Evolutionary conservation across 2,113 vertebrate species (phyloP).

Genomic region (Phoenicopterus ruber): DNA sequence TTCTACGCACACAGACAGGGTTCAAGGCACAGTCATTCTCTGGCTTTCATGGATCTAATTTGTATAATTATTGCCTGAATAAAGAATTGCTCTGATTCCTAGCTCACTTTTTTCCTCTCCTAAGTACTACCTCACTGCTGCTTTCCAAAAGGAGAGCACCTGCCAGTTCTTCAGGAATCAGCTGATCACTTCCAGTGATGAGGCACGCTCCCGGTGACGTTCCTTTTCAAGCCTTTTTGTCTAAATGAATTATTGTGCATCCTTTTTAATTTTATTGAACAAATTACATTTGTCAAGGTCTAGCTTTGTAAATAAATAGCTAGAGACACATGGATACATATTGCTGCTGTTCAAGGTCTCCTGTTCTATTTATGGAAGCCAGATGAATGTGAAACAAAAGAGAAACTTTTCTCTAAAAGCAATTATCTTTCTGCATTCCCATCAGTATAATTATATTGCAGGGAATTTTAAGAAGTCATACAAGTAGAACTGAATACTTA

Average conservation of each 20-base stretch:
- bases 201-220: conserved; percentile 52
- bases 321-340: conserved; percentile 78
- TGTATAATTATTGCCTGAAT: conserved; percentile 94
- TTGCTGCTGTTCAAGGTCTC: conserved; percentile 80
- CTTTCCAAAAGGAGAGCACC: conserved; percentile 80
- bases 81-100: conserved; percentile 78
- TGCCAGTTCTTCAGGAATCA: conserved; percentile 80
- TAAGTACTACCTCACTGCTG: conserved; percentile 69
- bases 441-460: conserved; percentile 83
- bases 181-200: conserved; percentile 75
- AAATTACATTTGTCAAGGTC: conserved; percentile 83
- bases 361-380: conserved; percentile 79
- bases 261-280: conserved; percentile 84
- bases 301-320: conserved; percentile 86
- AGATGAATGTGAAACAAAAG: conserved; percentile 83
- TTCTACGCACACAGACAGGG: conserved; percentile 81
- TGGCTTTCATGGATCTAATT: conserved; percentile 96
- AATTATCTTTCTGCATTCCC: conserved; percentile 83
- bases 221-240: conserved; percentile 78
- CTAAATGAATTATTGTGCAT: conserved; percentile 79
- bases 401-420: conserved; percentile 82
- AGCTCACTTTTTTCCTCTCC: conserved; percentile 49
- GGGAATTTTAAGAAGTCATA: conserved; percentile 80
- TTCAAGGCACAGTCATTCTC: conserved; percentile 89
- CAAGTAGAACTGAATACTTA: conserved; percentile 80